Conservation (phyloP, 64 coral and sea anemone species). For the Cladopsammia gracilis region DNA sequence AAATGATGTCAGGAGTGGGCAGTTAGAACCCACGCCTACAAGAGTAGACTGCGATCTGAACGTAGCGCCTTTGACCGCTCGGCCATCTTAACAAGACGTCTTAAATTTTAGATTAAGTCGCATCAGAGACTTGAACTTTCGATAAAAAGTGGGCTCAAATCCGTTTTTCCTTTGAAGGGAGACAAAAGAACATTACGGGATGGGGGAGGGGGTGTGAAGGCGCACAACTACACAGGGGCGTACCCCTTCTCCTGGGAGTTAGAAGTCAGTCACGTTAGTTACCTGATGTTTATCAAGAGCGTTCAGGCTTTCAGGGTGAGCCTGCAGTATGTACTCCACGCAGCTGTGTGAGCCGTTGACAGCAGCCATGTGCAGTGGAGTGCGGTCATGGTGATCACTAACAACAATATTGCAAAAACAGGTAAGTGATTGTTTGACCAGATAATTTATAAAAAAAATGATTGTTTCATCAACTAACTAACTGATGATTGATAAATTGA, state of each 20-base stretch:
- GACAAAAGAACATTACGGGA: too few species aligned
- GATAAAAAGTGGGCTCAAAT: too few species aligned
- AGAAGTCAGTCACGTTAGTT: neutral
- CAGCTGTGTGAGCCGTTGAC: constrained; percentile 76
- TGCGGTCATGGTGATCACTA: constrained; percentile 79
- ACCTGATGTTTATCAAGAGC: constrained; percentile 86
- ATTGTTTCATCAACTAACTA: neutral
- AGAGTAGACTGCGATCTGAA: neutral
- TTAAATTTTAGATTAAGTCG: too few species aligned
- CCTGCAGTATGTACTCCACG: constrained; percentile 77
- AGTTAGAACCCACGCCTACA: neutral
- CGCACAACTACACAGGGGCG: too few species aligned
- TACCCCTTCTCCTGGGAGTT: too few species aligned
- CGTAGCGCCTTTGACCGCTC: neutral
- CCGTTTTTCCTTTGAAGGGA: too few species aligned
- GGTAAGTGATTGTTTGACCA: too few species aligned
- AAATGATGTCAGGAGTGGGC: neutral
- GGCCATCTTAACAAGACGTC: too few species aligned
- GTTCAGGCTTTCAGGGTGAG: constrained; percentile 89
- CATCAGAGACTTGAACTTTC: too few species aligned
- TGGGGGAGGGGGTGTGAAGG: too few species aligned
- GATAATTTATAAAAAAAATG: neutral
- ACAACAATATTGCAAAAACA: too few species aligned
- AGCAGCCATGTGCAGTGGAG: constrained; percentile 85
- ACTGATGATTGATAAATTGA: too few species aligned